These are phyloP conservation scores for Drosophila mayaguana DNA, from an alignment of 2,888 invertebrate genomes.

Conservation along the genomic window DNA sequence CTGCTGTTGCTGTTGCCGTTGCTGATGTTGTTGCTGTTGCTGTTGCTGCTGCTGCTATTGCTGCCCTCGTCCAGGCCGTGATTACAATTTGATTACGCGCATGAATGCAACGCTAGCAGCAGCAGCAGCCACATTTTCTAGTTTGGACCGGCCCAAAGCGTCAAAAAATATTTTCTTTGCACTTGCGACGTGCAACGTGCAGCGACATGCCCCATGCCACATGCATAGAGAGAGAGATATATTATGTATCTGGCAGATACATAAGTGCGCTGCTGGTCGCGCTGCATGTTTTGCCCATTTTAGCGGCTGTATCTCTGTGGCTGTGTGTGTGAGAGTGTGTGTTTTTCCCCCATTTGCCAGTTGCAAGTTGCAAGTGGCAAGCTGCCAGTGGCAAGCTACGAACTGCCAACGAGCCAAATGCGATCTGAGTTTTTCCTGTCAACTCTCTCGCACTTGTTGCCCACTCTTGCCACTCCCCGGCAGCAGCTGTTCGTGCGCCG, in stretches of 20 bases:
- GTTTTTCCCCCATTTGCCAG: constrained; percentile 29
- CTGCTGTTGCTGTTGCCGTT: constrained; percentile 20
- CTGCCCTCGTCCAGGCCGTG: constrained; percentile 73
- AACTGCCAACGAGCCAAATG: constrained; percentile 43
- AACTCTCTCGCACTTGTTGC: constrained; percentile 73
- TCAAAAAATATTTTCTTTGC: constrained; percentile 82
- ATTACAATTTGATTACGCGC: constrained; percentile 82
- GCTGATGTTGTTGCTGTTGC: constrained; percentile 11
- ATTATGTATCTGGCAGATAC: constrained; percentile 78
- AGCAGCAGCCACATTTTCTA: constrained; percentile 65
- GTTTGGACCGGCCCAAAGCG: constrained; percentile 68
- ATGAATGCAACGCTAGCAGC: constrained; percentile 73
- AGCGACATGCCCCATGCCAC: constrained; percentile 37
- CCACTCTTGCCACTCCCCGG: constrained; percentile 13
- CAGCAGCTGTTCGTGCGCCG: not conserved
- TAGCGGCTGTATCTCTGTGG: constrained; percentile 53
- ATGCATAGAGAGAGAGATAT: constrained; percentile 49
- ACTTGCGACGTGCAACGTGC: constrained; percentile 63
- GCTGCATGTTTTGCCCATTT: constrained; percentile 81
- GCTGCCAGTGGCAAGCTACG: constrained; percentile 41
- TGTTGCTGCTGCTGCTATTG: constrained; percentile 47
- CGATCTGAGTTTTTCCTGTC: constrained; percentile 75
- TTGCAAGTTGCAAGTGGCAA: constrained; percentile 36
- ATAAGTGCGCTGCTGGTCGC: constrained; percentile 65
- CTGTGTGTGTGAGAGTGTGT: not conserved